Evolutionary conservation across 2,113 vertebrate species (phyloP), one percentile per base, ranked within the genome.

Genomic region (Xerus inauris): DNA sequence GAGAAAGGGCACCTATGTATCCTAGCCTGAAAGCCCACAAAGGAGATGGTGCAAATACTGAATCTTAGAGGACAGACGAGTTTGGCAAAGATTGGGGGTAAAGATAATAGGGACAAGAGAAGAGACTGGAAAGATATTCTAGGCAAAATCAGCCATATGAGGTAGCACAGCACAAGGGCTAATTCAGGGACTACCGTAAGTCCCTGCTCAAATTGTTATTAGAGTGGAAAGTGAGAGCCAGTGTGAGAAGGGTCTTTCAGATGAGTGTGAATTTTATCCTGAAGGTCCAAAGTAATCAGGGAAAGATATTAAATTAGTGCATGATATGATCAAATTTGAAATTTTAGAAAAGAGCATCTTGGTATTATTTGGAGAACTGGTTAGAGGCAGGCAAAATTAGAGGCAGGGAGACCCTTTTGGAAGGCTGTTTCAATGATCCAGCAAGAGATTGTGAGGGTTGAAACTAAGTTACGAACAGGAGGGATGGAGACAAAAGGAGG

Each of bases 231-330:
- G 22, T 69, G 49, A 32, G 49, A 89, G 4, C 10, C n/a, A 22
- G 6, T 67, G 26, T 85, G 54, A 83, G 54, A 95, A 72, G 17
- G n/a, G 4, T 49, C 64, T 91, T 92, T 84, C 47, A 86, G 40
- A 83, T 22, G 14, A 65, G 16, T 49, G 2, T 75, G 6, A 92
- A 71, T 71, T 96, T 87, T 49, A 87, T 71, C 28, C 69, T 91
- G 45, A 91, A 65, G 26, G 45, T 42, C 24, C 32, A 83, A 59
- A 86, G 32, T 35, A 72, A 87, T 82, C 79, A 82, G 22, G 38
- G 28, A 87, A 79, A 17, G 14, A 87, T 89, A 83, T 69, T 87
- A 94, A 84, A 51, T 38, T 82, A 86, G 42, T 49, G 42, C 96
- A 75, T 80, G 24, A 87, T 47, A 89, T 30, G 47, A 76, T 42